Evolutionary conservation across 1,140 invertebrate species (phyloP).

Genomic region (Stenopsyche tienmushanensis): DNA sequence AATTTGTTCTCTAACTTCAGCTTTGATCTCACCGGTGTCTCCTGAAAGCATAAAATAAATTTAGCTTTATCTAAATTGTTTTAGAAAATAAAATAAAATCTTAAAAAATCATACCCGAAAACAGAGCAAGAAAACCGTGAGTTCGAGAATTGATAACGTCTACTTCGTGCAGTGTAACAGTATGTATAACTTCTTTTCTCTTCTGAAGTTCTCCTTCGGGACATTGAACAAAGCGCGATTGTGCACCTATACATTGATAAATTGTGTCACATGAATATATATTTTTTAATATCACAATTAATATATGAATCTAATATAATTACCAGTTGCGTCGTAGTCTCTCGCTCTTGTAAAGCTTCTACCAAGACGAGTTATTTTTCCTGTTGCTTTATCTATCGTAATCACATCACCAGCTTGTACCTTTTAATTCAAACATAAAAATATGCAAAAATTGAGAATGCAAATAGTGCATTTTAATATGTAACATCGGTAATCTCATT

Average conservation of each 20-base stretch:
- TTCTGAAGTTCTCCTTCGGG: constrained; percentile 98
- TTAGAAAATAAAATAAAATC: background rate
- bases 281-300: constrained; percentile 1
- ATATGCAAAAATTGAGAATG: constrained; percentile 16
- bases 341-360: constrained; percentile 92
- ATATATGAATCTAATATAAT: constrained; percentile 13
- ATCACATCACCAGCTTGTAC: constrained; percentile 96
- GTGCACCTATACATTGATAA: constrained; percentile 59
- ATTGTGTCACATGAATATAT: background rate
- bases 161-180: constrained; percentile 97
- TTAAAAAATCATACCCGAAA: constrained; percentile 69
- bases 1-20: constrained; percentile 97
- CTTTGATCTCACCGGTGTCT: constrained; percentile 98
- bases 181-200: constrained; percentile 98
- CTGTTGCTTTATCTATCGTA: constrained; percentile 96
- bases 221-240: constrained; percentile 95
- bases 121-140: constrained; percentile 95
- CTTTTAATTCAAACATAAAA: constrained; percentile 47
- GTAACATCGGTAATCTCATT: too few relatives aligned
- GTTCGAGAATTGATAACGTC: constrained; percentile 98
- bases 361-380: constrained; percentile 94
- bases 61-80: too few relatives aligned
- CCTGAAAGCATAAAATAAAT: constrained; percentile 56
- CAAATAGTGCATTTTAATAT: too few relatives aligned
- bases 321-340: constrained; percentile 95